These are phyloP conservation scores for Galerucella nymphaeae DNA, from an alignment of 2,888 invertebrate genomes.

Conservation along the genomic window DNA sequence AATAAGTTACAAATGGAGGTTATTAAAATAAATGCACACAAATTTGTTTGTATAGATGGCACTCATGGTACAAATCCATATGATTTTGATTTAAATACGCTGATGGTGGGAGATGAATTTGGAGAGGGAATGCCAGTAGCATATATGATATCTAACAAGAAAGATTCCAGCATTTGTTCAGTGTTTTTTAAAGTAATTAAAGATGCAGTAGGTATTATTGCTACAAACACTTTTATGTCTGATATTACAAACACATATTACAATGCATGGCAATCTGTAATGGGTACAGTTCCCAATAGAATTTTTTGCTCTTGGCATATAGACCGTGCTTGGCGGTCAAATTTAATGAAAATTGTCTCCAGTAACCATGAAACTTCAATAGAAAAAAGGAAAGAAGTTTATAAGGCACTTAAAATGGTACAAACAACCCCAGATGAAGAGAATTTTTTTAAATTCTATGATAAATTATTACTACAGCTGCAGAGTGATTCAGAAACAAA, in stretches of 20 bases:
- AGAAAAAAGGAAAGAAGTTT: conserved; percentile 8
- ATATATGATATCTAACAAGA: conserved; percentile 14
- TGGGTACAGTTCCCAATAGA: conserved; percentile 28
- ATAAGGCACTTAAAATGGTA: conserved; percentile 13
- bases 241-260: conserved; percentile 24
- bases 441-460: conserved; percentile 4
- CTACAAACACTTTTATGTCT: conserved; percentile 7
- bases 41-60: conserved; percentile 17
- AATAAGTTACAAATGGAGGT: conserved; percentile 7
- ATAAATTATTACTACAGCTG: conserved; percentile 10
- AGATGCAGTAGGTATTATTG: conserved; percentile 6
- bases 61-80: conserved; percentile 19
- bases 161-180: not conserved
- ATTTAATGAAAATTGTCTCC: conserved; percentile 17
- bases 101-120: conserved; percentile 14
- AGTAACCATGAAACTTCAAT: conserved; percentile 1
- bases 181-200: conserved; percentile 14
- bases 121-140: conserved; percentile 16
- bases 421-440: conserved; percentile 9
- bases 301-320: conserved; percentile 29
- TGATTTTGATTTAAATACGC: conserved; percentile 16
- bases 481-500: conserved; percentile 6
- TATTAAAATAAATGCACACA: not conserved
- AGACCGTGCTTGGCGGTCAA: conserved; percentile 13
- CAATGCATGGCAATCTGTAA: conserved; percentile 20